Base-by-base conservation (phyloP, 1,140 invertebrate species). In the Eupeodes corollae region DNA sequence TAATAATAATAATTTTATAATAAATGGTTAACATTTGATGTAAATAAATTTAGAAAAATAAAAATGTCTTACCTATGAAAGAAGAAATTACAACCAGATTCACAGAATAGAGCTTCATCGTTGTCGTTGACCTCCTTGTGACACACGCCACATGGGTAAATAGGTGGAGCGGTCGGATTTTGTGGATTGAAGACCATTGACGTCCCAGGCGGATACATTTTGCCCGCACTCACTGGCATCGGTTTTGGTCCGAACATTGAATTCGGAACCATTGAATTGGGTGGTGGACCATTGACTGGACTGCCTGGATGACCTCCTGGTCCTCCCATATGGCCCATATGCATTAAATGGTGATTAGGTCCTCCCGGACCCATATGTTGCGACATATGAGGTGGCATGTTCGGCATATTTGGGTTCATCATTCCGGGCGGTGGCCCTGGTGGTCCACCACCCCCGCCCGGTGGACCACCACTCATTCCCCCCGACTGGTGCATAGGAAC, bases 121-220 rank as follows among this genome's bases (percentile, higher is more conserved):
- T 96, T 97, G 68, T 98, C 94, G 73, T 97, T 92, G 5, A 98
- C 91, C 77, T 98, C 94, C 74, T 96, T 96, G 71, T 97, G 93
- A 73, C 94, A 98, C 48, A 91, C 84, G 52, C 88, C 92, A 73
- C 93, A 97, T 1, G 92, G 90, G 71, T 96, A 97, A 52, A 97
- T 97, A 9, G 94, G 93, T 35, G 93, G 93, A 30, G 91, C 93
- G 72, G 96, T 97, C 1, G 93, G 93, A 73, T 98, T 98, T 70
- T 96, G 91, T 41, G 92, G 91, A 70, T 98, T 98, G 63, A 96
- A 96, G 32, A 98, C 89, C 91, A 96, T 96, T 6, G 91, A 86
- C 67, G 95, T 90, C 71, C 95, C 91, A 5, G 86, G 84, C 42
- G 93, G 93, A 74, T 97, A 97, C 38, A 91, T 85, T 76, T 91